Base-by-base conservation (phyloP, 2,113 vertebrate genomes). In the Nycticebus coucang region DNA sequence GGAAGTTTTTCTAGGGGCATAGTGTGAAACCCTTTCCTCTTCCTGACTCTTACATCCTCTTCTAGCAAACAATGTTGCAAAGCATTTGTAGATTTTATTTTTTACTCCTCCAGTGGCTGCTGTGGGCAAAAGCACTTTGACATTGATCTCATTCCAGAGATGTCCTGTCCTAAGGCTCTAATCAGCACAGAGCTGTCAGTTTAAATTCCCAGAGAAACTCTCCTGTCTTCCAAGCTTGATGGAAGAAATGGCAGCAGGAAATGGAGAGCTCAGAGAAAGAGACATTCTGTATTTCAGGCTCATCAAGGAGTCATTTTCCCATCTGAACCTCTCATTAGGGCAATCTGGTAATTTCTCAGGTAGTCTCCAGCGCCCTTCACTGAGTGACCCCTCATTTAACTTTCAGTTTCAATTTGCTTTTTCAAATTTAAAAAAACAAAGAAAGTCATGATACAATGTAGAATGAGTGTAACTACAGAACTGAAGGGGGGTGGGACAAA, bases 141-240 rank as follows among this genome's bases (percentile, higher is more conserved):
- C 91, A 95, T 96, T 98, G 97, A 97, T 98, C 96, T 98, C 92
- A 95, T 97, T 96, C 94, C 30, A 0, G 24, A 94, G 83, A 84
- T 95, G 68, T 68, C 88, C n/a, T 97, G 95, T 97, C 97, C 95
- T 97, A n/a, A 95, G 95, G 86, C 92, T 97, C 93, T 97, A 96
- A 98, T 98, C 75, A 90, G 89, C 50, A n/a, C 33, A 2, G 85
- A 93, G 53, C 93, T 98, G 95, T 97, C 96, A 97, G 97, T 95
- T 97, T 92, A 95, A 97, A 98, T 98, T 98, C 94, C 97, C 96
- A 60, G 86, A 75, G 96, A 98, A 98, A 97, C 62, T 87, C 79
- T 96, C 74, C 90, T 96, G 83, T 96, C 92, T 81, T 75, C 66
- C 69, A 88, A 57, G 57, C 87, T 96, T 92, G 64, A 82, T 72